Conservation (phyloP, 1,140 invertebrate species). For the Nasonia longicornis region DNA sequence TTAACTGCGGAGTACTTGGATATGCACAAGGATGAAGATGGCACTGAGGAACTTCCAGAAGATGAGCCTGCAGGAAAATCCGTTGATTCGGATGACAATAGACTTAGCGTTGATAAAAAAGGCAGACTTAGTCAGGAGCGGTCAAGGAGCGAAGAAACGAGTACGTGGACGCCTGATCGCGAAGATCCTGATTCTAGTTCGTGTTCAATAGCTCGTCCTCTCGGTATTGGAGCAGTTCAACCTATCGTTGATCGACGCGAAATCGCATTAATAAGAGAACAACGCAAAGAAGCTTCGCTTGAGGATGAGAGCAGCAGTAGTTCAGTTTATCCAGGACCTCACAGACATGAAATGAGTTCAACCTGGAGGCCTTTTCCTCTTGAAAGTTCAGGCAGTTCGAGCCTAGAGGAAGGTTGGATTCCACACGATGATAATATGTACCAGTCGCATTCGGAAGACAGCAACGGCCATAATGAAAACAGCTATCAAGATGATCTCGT, state of each 20-base stretch:
- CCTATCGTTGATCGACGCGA: slow-evolving; percentile 65
- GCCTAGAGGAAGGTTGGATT: slow-evolving; percentile 84
- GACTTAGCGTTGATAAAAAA: slow-evolving; percentile 61
- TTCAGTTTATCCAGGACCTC: slow-evolving; percentile 75
- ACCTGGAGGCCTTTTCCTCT: slow-evolving; percentile 86
- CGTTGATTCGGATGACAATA: slow-evolving; percentile 50
- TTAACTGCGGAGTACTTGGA: slow-evolving; percentile 66
- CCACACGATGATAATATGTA: slow-evolving; percentile 76
- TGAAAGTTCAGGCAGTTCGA: slow-evolving; percentile 83
- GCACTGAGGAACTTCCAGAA: slow-evolving; percentile 64
- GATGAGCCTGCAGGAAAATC: slow-evolving; percentile 57
- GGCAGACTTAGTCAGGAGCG: slow-evolving; percentile 63
- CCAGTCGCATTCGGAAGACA: slow-evolving; percentile 71
- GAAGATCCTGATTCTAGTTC: slow-evolving; percentile 84
- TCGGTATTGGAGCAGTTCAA: slow-evolving; percentile 78
- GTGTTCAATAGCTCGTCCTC: slow-evolving; percentile 80
- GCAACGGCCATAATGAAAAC: slow-evolving; percentile 73
- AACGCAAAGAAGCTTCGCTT: slow-evolving; percentile 57
- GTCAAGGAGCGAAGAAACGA: slow-evolving; percentile 66
- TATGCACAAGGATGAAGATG: slow-evolving; percentile 62
- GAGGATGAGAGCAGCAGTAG: slow-evolving; percentile 77
- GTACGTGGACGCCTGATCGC: slow-evolving; percentile 66
- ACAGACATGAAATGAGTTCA: slow-evolving; percentile 70
- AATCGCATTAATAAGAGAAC: slow-evolving; percentile 60
- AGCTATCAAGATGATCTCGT: slow-evolving; percentile 80